Evolutionary conservation across 2,113 vertebrate genomes (phyloP).

Genomic region (Nannospalax galili): DNA sequence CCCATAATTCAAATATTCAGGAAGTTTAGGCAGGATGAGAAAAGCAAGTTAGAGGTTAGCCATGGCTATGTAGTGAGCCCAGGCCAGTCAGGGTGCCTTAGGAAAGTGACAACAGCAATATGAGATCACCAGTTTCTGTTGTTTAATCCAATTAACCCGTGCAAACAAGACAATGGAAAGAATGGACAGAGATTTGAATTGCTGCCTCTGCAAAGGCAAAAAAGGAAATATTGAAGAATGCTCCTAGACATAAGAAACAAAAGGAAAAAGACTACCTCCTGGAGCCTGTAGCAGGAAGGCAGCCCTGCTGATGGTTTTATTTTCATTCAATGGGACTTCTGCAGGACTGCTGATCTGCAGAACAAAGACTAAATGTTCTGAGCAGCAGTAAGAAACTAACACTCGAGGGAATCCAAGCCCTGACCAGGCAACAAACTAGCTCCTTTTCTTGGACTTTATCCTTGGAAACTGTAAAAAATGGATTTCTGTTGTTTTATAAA

Average conservation of each 20-base stretch:
- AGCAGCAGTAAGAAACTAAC: not conserved
- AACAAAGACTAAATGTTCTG: not conserved
- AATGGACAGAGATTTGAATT: not conserved
- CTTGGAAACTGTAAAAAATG: no score
- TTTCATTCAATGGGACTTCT: not conserved
- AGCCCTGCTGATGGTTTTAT: not conserved
- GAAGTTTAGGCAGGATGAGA: not conserved
- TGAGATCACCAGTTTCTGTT: not conserved
- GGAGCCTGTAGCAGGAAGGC: not conserved
- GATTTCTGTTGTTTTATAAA: not conserved
- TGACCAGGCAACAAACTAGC: not conserved
- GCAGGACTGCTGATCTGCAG: not conserved
- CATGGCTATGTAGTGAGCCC: not conserved
- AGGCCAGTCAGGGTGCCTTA: not conserved
- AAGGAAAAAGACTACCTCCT: not conserved
- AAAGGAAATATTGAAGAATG: not conserved
- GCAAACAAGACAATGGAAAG: fast-evolving
- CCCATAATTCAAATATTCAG: not conserved
- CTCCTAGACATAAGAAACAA: not conserved
- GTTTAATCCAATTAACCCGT: not conserved
- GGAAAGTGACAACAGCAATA: no score
- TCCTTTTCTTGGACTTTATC: no score
- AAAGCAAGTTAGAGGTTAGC: not conserved
- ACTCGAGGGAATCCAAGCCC: not conserved
- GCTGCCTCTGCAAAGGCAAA: not conserved